Evolutionary conservation across 2,888 invertebrate genomes (phyloP).

Genomic region (Cabera pusaria): DNA sequence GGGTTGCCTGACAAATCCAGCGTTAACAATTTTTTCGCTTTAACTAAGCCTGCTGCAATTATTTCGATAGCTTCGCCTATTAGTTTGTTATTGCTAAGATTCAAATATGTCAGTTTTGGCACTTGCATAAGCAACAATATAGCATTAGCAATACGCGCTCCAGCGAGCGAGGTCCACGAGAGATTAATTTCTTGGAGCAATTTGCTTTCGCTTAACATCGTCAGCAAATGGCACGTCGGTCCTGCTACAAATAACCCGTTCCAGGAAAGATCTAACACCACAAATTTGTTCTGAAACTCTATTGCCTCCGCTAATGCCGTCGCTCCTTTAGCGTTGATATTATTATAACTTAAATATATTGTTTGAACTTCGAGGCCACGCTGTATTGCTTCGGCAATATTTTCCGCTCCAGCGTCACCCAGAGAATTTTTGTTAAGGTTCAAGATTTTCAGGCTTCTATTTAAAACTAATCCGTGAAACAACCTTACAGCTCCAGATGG

Average conservation of each 20-base stretch:
- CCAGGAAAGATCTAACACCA: conserved; percentile 59
- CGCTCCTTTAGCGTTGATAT: conserved; percentile 47
- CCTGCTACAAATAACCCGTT: conserved; percentile 47
- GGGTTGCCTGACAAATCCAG: conserved; percentile 62
- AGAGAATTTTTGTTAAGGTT: conserved; percentile 25
- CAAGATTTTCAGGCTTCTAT: conserved; percentile 20
- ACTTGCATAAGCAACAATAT: conserved; percentile 42
- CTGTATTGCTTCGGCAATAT: conserved; percentile 24
- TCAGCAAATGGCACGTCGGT: conserved; percentile 44
- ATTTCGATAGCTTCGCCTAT: conserved; percentile 41
- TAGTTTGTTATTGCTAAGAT: conserved; percentile 58
- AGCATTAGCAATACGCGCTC: conserved; percentile 42
- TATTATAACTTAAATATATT: conserved; percentile 54
- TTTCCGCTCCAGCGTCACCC: conserved; percentile 20
- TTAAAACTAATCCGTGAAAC: conserved; percentile 15
- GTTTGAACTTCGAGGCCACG: conserved; percentile 45
- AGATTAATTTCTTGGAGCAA: conserved; percentile 51
- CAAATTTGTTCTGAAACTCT: conserved; percentile 50
- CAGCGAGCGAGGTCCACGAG: conserved; percentile 56
- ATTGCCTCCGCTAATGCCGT: conserved; percentile 46
- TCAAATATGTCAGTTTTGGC: conserved; percentile 42
- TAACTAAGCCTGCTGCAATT: conserved; percentile 36
- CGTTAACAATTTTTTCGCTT: conserved; percentile 46
- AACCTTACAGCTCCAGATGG: conserved; percentile 15
- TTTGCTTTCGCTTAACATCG: conserved; percentile 43